Percentiles rank a stretch among this genome's conserved stretches.
Conservation (phyloP, 2,797 vertebrate genomes). For the Myotis planiceps region DNA sequence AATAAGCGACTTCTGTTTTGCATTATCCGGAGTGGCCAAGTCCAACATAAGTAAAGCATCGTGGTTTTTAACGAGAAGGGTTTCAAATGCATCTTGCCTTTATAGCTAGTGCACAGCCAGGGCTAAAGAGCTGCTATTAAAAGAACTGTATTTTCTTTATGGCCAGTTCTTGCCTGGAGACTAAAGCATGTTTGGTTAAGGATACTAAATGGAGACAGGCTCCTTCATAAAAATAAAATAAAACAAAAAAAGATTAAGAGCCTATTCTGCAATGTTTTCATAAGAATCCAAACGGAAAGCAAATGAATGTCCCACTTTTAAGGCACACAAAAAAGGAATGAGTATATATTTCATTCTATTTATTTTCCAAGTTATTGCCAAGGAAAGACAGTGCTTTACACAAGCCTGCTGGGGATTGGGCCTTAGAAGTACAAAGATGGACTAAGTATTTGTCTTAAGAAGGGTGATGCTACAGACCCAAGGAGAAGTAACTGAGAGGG, state of each 20-base stretch:
- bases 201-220: conserved; percentile 47
- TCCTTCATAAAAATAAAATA: conserved; percentile 21
- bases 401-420: background rate
- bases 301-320: conserved; percentile 50
- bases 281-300: conserved; percentile 65
- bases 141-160: conserved; percentile 59
- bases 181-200: conserved; percentile 63
- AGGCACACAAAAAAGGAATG: conserved; percentile 32
- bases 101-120: background rate
- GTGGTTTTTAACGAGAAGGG: conserved; percentile 52
- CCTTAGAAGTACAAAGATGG: background rate
- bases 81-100: conserved; percentile 43
- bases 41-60: conserved; percentile 54
- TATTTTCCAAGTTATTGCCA: conserved; percentile 56
- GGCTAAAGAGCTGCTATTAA: conserved; percentile 31
- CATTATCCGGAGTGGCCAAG: conserved; percentile 32
- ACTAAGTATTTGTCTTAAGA: conserved; percentile 15
- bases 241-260: conserved; percentile 6
- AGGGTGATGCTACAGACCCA: background rate
- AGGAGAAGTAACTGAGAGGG: background rate
- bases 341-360: conserved; percentile 38
- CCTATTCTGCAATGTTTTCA: conserved; percentile 60
- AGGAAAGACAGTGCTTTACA: conserved; percentile 33
- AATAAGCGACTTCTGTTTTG: conserved; percentile 63
- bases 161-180: conserved; percentile 43